phyloP scores from a whole-genome alignment of 2,113 vertebrate genomes.

The Neofelis nebulosa region DNA sequence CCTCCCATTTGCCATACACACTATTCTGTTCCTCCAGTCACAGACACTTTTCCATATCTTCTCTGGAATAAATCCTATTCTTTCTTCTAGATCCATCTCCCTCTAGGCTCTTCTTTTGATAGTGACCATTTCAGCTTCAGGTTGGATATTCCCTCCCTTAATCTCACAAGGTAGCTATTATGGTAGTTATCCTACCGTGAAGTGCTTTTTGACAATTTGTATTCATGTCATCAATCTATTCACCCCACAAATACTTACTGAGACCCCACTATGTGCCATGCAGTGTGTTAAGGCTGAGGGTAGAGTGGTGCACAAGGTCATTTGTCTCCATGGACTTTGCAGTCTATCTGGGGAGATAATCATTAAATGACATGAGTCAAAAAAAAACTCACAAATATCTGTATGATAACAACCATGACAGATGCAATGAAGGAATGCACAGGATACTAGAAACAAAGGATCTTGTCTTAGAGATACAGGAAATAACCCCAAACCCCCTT shows the following conservation, averaged over 20 bases:
- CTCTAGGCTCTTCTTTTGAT: neutral
- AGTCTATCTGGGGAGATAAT: neutral
- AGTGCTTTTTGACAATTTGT: neutral
- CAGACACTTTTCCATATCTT: neutral
- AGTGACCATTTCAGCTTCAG: neutral
- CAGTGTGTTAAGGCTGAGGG: neutral
- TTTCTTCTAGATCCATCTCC: neutral
- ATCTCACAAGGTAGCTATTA: neutral
- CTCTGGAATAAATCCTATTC: neutral
- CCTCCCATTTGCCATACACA: neutral
- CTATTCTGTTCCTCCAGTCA: neutral
- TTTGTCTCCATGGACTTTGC: neutral
- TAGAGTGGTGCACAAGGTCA: neutral
- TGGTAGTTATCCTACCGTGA: neutral
- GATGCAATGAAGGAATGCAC: neutral
- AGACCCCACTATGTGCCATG: neutral
- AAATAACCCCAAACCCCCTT: neutral
- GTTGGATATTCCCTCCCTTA: neutral
- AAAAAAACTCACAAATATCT: neutral
- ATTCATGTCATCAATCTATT: neutral
- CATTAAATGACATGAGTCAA: neutral
- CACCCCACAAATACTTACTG: neutral
- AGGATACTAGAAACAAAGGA: neutral
- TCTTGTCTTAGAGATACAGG: neutral
- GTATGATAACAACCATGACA: neutral